Evolutionary conservation across 2,113 vertebrate species (phyloP).

Genomic region (Rhabdornis inornatus): DNA sequence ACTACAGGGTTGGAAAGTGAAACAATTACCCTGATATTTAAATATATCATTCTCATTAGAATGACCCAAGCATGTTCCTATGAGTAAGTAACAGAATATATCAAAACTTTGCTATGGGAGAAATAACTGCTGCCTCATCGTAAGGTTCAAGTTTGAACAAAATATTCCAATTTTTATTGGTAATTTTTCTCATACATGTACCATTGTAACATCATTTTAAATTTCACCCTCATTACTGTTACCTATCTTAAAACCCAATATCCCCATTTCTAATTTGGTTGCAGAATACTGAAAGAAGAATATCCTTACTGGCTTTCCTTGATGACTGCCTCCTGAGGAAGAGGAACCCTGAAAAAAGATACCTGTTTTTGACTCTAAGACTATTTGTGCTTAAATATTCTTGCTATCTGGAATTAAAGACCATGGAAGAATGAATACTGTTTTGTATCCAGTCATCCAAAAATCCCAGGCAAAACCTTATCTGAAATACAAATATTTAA

Average conservation of each 20-base stretch:
- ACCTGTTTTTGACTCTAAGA: background rate
- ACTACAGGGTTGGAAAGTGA: background rate
- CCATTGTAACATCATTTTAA: background rate
- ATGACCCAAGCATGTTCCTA: background rate
- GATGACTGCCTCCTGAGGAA: background rate
- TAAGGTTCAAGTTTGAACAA: background rate
- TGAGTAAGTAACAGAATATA: background rate
- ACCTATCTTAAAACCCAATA: background rate
- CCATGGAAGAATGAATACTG: background rate
- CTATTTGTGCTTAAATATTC: background rate
- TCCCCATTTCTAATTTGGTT: background rate
- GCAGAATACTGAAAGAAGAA: background rate
- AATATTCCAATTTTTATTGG: background rate
- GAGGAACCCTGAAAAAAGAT: constrained; percentile 5
- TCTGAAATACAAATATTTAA: background rate
- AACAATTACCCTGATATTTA: background rate
- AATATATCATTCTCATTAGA: background rate
- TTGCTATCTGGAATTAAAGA: background rate
- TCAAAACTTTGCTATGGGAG: background rate
- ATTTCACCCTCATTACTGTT: background rate
- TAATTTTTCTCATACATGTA: background rate
- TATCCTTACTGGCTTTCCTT: constrained; percentile 27
- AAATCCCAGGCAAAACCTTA: background rate
- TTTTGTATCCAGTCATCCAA: background rate
- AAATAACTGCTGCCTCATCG: background rate